These are phyloP conservation scores for Nanorana parkeri DNA, from an alignment of 2,113 vertebrate genomes.

Conservation along the genomic window DNA sequence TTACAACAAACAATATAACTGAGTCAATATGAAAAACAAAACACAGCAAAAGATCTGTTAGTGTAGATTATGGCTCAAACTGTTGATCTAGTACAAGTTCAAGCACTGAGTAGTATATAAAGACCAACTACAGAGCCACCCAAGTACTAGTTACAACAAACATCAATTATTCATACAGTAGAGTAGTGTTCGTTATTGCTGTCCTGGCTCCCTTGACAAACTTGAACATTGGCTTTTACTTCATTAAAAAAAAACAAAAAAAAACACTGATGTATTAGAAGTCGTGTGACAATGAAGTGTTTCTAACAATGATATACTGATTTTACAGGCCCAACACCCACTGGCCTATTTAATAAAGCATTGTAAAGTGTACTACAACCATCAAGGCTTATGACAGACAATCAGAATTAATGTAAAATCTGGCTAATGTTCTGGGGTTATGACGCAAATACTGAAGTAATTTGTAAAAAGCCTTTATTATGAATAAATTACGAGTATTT, in stretches of 20 bases:
- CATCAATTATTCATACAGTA: conserved; percentile 4
- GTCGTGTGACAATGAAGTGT: neutral
- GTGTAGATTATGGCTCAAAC: too few species aligned
- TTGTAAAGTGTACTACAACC: too few species aligned
- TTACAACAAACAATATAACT: too few species aligned
- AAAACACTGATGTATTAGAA: neutral
- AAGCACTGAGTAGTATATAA: neutral
- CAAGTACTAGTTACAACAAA: conserved; percentile 1
- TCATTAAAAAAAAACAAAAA: neutral
- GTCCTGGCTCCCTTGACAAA: neutral
- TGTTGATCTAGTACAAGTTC: neutral
- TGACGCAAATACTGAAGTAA: too few species aligned
- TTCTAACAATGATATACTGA: neutral
- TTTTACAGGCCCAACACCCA: neutral
- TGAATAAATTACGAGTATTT: too few species aligned
- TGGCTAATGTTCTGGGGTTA: too few species aligned
- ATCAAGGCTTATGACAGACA: too few species aligned
- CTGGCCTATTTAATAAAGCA: too few species aligned
- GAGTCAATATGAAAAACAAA: too few species aligned
- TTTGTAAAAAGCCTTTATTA: too few species aligned
- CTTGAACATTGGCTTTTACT: neutral
- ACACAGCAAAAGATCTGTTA: too few species aligned
- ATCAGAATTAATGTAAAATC: too few species aligned
- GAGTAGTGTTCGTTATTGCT: neutral
- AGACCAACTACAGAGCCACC: neutral